A percentile compares a stretch with the other conserved stretches of the same genome.
Evolutionary conservation across 2,888 invertebrate genomes (phyloP).

Genomic region (Stratiomys singularior): DNA sequence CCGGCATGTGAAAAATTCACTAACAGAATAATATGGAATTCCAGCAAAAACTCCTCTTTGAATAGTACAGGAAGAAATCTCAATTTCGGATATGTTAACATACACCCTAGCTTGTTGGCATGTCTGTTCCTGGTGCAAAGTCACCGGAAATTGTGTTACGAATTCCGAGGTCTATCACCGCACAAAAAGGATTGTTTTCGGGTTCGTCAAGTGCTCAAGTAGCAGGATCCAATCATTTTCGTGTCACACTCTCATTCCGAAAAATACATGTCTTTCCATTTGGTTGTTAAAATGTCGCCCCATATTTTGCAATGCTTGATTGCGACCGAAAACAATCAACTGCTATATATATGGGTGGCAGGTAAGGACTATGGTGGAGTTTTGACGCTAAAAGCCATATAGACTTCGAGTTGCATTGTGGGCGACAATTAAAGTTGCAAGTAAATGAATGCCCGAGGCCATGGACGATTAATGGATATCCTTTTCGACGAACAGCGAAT

Average conservation of each 20-base stretch:
- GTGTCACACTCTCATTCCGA: neutral
- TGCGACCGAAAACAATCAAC: constrained; percentile 16
- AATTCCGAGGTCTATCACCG: neutral
- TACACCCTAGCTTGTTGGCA: neutral
- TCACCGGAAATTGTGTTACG: neutral
- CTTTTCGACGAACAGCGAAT: neutral
- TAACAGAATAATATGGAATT: too few relatives aligned
- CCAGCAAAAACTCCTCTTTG: too few relatives aligned
- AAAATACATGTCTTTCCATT: constrained; percentile 3
- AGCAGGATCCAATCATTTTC: neutral
- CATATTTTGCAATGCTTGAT: constrained; percentile 12
- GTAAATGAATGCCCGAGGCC: constrained; percentile 39
- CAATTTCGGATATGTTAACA: too few relatives aligned
- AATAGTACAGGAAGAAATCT: too few relatives aligned
- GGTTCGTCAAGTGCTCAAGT: neutral
- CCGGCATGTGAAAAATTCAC: too few relatives aligned
- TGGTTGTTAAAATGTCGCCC: constrained; percentile 6
- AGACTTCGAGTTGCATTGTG: constrained; percentile 36
- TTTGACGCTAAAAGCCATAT: neutral
- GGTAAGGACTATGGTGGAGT: neutral
- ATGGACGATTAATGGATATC: constrained; percentile 33
- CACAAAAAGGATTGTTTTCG: neutral
- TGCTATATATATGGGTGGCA: neutral
- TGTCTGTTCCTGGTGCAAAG: neutral
- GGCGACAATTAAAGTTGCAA: constrained; percentile 38